phyloP scores from a whole-genome alignment of 37 sponge, comb jelly and placozoan genomes.

The Halisarca cf. caerulea region DNA sequence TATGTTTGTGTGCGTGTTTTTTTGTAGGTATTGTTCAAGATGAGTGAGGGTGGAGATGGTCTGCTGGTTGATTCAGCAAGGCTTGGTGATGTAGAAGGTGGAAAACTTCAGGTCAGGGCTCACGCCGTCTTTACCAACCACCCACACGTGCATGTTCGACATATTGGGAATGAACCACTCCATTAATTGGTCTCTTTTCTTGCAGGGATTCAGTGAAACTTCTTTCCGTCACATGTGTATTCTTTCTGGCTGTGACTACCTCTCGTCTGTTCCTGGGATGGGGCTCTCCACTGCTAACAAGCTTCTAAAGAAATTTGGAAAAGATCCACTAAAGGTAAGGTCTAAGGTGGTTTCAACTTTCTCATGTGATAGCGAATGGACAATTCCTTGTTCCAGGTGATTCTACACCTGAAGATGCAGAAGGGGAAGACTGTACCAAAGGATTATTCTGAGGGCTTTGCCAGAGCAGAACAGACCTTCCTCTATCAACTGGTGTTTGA shows the following conservation, averaged over 20 bases:
- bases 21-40: slow-evolving; percentile 84
- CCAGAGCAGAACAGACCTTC: slow-evolving; percentile 83
- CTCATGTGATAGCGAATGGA: not conserved
- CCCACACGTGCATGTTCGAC: not conserved
- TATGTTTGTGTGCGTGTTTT: not conserved
- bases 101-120: slow-evolving; percentile 32
- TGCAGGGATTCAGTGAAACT: slow-evolving; percentile 66
- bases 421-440: slow-evolving; percentile 63
- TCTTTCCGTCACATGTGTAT: slow-evolving; percentile 97
- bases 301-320: slow-evolving; percentile 74
- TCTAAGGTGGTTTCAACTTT: not conserved
- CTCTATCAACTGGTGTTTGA: slow-evolving; percentile 92
- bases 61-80: slow-evolving; percentile 71
- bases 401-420: slow-evolving; percentile 58
- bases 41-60: slow-evolving; percentile 89
- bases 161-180: not conserved
- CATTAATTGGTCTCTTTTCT: not conserved
- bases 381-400: slow-evolving; percentile 55
- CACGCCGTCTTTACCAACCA: not conserved
- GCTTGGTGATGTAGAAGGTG: slow-evolving; percentile 61
- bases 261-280: slow-evolving; percentile 86
- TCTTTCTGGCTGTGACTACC: slow-evolving; percentile 98
- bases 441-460: slow-evolving; percentile 67
- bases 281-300: slow-evolving; percentile 91
- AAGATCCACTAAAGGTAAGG: slow-evolving; percentile 68